A percentile compares a stretch with the other conserved stretches of the same genome.
phyloP scores from a whole-genome alignment of 2,888 invertebrate genomes.

The Dynastes grantii region DNA sequence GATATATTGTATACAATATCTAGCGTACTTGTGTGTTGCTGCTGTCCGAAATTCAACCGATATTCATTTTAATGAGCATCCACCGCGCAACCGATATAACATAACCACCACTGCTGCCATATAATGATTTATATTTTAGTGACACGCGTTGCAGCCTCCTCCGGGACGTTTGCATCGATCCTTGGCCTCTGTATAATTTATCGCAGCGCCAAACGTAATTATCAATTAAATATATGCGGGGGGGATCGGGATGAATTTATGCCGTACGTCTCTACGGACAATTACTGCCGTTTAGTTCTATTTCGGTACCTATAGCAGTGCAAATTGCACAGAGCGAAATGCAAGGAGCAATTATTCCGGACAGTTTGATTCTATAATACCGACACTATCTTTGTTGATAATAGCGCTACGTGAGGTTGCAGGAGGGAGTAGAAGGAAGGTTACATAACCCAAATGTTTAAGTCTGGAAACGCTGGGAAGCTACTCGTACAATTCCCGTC shows the following conservation, averaged over 20 bases:
- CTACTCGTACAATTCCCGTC: no score
- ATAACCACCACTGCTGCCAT: neutral
- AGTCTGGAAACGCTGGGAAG: no score
- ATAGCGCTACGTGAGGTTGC: no score
- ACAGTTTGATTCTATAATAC: neutral
- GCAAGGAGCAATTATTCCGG: neutral
- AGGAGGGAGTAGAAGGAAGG: no score
- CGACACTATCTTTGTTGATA: neutral
- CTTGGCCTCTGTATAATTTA: slow-evolving; percentile 1
- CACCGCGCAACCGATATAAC: no score
- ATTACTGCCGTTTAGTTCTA: neutral
- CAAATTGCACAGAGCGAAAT: neutral
- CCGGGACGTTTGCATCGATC: neutral
- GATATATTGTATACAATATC: neutral
- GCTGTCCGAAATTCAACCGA: no score
- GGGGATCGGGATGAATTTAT: slow-evolving; percentile 1
- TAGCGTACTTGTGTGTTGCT: no score
- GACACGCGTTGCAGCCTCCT: slow-evolving; percentile 8
- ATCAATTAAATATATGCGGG: slow-evolving; percentile 2
- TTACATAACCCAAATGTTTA: no score
- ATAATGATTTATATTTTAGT: neutral
- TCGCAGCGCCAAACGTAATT: neutral
- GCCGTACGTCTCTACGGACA: neutral
- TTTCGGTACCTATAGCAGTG: neutral
- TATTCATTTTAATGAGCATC: no score